These are phyloP conservation scores for Datnioides undecimradiatus DNA, from an alignment of 2,113 vertebrate species.

Conservation along the genomic window DNA sequence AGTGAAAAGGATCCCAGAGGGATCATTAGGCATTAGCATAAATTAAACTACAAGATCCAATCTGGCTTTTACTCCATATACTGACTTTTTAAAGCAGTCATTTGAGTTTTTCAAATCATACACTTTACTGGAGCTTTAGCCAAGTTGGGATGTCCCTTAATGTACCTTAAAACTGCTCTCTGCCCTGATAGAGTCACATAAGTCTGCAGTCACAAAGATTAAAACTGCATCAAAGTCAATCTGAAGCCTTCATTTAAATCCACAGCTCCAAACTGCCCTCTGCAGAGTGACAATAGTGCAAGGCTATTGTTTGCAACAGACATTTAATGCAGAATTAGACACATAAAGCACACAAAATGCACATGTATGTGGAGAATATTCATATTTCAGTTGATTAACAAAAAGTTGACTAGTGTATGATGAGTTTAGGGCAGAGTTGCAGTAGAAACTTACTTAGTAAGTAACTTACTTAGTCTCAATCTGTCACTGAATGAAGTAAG, in stretches of 20 bases:
- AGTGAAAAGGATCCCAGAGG: not conserved
- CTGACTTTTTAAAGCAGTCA: not conserved
- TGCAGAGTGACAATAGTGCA: constrained; percentile 22
- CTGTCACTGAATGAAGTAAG: too few species aligned
- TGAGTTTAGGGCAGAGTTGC: not conserved
- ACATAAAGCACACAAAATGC: not conserved
- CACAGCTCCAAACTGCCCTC: not conserved
- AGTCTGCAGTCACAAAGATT: not conserved
- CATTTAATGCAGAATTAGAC: not conserved
- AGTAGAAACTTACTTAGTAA: not conserved
- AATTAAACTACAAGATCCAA: not conserved
- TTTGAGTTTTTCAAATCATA: not conserved
- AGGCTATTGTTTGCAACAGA: not conserved
- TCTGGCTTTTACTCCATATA: not conserved
- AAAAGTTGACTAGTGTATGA: not conserved
- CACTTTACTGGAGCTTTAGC: too few species aligned
- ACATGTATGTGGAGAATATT: not conserved
- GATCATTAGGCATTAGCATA: not conserved
- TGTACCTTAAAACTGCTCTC: not conserved
- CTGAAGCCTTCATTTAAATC: not conserved
- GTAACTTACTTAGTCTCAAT: not conserved
- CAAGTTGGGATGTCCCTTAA: too few species aligned
- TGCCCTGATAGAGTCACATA: not conserved
- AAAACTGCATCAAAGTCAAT: not conserved
- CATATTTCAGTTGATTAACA: not conserved